A percentile compares a stretch with the other conserved stretches of the same genome.
These are phyloP conservation scores for Diabrotica balteata DNA, from an alignment of 2,888 invertebrate genomes.

Conservation along the genomic window DNA sequence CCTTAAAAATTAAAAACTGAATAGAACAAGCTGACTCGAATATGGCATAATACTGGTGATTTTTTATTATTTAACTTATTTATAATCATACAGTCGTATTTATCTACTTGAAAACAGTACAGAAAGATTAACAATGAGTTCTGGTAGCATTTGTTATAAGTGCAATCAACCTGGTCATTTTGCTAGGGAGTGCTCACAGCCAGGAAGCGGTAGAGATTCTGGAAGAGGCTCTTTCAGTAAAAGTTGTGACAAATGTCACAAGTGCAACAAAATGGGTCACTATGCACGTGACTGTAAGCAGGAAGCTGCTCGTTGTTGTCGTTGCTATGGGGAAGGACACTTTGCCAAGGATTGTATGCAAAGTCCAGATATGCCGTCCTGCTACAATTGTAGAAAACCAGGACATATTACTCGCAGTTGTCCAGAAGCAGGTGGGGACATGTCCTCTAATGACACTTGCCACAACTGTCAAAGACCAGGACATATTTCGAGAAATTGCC, in stretches of 20 bases:
- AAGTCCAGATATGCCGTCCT: constrained; percentile 79
- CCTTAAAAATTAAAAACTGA: too few relatives aligned
- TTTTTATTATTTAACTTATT: too few relatives aligned
- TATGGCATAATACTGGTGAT: too few relatives aligned
- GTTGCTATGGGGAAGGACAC: constrained; percentile 92
- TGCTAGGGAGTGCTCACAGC: constrained; percentile 89
- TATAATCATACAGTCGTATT: too few relatives aligned
- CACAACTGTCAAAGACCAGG: constrained; percentile 95
- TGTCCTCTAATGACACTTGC: constrained; percentile 71
- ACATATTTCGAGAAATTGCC: constrained; percentile 88
- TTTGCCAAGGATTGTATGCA: constrained; percentile 93
- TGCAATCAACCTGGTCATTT: constrained; percentile 93
- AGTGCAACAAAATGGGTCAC: constrained; percentile 93
- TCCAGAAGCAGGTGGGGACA: constrained; percentile 70
- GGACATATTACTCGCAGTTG: constrained; percentile 91
- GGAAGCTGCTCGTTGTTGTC: constrained; percentile 87
- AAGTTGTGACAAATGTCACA: constrained; percentile 90
- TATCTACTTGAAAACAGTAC: too few relatives aligned
- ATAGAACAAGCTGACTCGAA: too few relatives aligned
- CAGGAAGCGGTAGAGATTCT: constrained; percentile 67
- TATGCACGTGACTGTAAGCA: constrained; percentile 94
- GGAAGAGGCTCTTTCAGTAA: constrained; percentile 59
- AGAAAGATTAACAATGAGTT: constrained; percentile 72
- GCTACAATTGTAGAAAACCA: constrained; percentile 94
- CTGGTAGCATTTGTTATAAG: constrained; percentile 84